Conservation (phyloP, 2,113 vertebrate genomes). For the Mixornis gularis region DNA sequence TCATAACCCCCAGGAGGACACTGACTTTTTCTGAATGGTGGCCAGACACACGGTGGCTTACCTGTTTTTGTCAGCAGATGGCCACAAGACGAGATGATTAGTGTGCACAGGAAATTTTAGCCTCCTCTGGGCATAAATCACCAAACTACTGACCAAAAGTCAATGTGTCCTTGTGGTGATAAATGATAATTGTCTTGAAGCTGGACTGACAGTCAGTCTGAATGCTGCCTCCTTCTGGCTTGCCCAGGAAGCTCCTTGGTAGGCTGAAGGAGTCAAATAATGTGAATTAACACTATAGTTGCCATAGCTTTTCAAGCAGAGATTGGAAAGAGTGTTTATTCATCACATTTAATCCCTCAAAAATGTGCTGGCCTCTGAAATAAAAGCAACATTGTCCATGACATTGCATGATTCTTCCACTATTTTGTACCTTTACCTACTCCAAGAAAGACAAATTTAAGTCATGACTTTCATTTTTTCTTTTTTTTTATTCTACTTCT, state of each 20-base stretch:
- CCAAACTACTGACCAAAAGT: not conserved
- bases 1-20: not conserved
- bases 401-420: not conserved
- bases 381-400: not conserved
- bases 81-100: not conserved
- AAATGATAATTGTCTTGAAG: not conserved
- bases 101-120: not conserved
- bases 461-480: not conserved
- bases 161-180: not conserved
- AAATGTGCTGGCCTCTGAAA: not conserved
- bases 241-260: not conserved
- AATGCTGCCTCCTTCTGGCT: not conserved
- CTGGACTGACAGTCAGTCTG: not conserved
- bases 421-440: not conserved
- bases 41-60: accelerated
- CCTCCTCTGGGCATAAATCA: not conserved
- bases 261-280: not conserved
- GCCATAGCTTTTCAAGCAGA: not conserved
- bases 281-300: not conserved
- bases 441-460: not conserved
- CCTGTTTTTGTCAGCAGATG: not conserved
- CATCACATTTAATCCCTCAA: not conserved
- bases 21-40: not conserved
- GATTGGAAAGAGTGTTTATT: not conserved
- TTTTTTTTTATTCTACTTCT: not conserved